Conservation (phyloP, 2,797 vertebrate genomes). For the Meriones psammophilus region DNA sequence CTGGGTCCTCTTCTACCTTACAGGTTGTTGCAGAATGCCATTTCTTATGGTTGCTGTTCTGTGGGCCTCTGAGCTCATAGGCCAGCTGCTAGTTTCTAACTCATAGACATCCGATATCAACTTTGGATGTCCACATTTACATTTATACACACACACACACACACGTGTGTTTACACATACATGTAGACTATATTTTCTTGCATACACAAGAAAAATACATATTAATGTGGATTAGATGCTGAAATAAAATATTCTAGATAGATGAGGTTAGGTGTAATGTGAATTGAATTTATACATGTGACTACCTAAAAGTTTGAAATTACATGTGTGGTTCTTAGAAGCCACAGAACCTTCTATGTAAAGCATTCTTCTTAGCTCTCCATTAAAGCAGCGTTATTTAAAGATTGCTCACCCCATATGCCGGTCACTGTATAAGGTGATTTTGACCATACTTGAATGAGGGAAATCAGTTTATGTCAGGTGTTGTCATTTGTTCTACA, state of each 20-base stretch:
- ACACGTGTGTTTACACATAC: too few relatives aligned
- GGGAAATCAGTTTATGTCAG: constrained; percentile 2
- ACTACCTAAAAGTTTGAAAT: constrained; percentile 40
- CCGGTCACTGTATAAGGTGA: neutral
- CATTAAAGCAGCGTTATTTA: neutral
- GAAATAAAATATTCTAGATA: constrained; percentile 48
- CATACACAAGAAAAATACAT: neutral
- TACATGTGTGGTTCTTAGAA: neutral
- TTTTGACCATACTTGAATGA: neutral
- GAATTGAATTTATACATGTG: neutral
- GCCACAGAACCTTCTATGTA: neutral
- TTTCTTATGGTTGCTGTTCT: neutral
- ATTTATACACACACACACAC: neutral
- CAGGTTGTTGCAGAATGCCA: neutral
- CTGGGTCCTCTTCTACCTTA: neutral
- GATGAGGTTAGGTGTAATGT: neutral
- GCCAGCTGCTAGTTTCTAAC: neutral
- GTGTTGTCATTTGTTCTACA: constrained; percentile 33
- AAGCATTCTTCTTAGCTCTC: constrained; percentile 8
- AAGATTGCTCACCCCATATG: neutral
- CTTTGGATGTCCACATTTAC: neutral
- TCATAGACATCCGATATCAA: neutral
- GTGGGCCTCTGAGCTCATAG: neutral
- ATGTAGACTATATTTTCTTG: neutral
- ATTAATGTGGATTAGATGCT: neutral